phyloP scores from a whole-genome alignment of 2,888 invertebrate genomes.

The Calephelis perditalis region DNA sequence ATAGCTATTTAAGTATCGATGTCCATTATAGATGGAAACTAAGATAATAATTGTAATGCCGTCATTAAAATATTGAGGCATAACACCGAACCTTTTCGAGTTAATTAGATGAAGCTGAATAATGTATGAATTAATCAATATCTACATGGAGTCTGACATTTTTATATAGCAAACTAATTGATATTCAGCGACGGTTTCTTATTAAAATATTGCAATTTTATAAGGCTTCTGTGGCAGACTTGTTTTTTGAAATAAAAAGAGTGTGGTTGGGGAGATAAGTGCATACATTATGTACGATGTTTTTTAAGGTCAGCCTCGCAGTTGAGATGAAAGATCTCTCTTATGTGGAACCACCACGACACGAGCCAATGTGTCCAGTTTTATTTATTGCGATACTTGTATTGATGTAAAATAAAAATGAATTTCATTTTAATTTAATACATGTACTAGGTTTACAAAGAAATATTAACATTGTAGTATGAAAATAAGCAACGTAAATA shows the following conservation, averaged over 20 bases:
- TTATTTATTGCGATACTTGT: constrained; percentile 34
- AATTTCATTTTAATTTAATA: constrained; percentile 10
- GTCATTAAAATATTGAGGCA: constrained; percentile 32
- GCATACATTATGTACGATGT: constrained; percentile 48
- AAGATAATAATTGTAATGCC: constrained; percentile 31
- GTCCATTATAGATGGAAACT: background rate
- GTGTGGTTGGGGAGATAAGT: constrained; percentile 38
- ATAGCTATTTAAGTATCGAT: constrained; percentile 25
- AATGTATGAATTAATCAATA: constrained; percentile 55
- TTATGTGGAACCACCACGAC: constrained; percentile 43
- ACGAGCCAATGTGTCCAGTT: constrained; percentile 34
- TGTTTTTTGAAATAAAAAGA: constrained; percentile 53
- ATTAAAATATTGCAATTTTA: constrained; percentile 68
- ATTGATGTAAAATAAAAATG: constrained; percentile 21
- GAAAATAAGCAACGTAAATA: no score
- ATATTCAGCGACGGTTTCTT: constrained; percentile 55
- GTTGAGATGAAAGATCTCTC: constrained; percentile 56
- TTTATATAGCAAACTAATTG: constrained; percentile 58
- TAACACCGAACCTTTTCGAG: constrained; percentile 24
- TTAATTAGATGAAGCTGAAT: constrained; percentile 50
- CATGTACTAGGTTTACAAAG: no score
- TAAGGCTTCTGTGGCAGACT: constrained; percentile 52
- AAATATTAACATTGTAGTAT: no score
- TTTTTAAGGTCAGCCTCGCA: constrained; percentile 37
- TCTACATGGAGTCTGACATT: constrained; percentile 33